Conservation (phyloP, 1,140 invertebrate genomes). For the Ostrea edulis region DNA sequence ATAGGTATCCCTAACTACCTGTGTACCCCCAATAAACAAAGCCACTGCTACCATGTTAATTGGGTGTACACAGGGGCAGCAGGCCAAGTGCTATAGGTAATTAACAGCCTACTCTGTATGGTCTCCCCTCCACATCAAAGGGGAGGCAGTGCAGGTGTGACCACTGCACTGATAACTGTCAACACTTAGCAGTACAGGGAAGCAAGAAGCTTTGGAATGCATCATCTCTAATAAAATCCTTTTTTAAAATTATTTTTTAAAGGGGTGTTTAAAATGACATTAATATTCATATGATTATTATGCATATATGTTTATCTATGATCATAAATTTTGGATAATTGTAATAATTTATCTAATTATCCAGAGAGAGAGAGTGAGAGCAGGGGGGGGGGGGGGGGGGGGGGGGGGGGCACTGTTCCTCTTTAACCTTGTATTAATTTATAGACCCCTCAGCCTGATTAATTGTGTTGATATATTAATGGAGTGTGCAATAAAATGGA, state of each 20-base stretch:
- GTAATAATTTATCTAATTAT: no score
- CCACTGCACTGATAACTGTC: not conserved
- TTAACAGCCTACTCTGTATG: not conserved
- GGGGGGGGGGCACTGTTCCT: no score
- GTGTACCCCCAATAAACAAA: no score
- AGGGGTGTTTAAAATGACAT: no score
- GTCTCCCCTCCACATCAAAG: constrained; percentile 20
- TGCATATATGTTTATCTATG: no score
- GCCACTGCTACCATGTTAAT: not conserved
- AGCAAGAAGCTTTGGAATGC: not conserved
- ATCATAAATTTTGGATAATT: no score
- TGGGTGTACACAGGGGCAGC: not conserved
- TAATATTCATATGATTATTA: no score
- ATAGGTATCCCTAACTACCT: no score
- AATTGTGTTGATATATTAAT: not conserved
- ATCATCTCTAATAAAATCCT: not conserved
- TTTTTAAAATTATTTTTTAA: no score
- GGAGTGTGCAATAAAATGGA: not conserved
- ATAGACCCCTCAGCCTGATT: not conserved
- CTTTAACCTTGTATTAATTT: not conserved
- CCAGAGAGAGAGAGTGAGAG: no score
- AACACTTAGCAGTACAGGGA: not conserved
- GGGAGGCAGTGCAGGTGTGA: not conserved
- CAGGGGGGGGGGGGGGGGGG: no score
- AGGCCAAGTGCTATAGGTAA: not conserved